These are phyloP conservation scores for Orycteropus afer DNA, from an alignment of 2,113 vertebrate genomes.

Conservation along the genomic window DNA sequence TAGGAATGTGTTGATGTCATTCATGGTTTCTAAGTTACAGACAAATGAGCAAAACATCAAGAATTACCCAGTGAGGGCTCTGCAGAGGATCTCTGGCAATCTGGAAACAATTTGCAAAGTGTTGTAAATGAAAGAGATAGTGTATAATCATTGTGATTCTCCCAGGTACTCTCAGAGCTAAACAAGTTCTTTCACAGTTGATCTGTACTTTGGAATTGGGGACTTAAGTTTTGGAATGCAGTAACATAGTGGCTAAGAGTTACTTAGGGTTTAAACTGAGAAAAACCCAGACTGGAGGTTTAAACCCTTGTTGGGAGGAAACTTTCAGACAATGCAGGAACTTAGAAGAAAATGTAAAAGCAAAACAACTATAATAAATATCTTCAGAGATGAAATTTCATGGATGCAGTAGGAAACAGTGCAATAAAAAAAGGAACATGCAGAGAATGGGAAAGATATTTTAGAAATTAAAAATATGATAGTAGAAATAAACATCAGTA, in stretches of 20 bases:
- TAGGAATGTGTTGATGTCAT: background rate
- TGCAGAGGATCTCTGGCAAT: background rate
- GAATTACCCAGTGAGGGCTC: background rate
- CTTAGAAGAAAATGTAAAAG: background rate
- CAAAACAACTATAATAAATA: background rate
- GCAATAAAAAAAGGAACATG: background rate
- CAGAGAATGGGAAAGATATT: background rate
- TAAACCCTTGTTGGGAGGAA: background rate
- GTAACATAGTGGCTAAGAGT: constrained; percentile 17
- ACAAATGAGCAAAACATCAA: background rate
- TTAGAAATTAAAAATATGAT: no score
- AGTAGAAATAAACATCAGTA: no score
- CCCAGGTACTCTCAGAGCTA: background rate
- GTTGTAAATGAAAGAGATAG: background rate
- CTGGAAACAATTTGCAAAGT: constrained; percentile 1
- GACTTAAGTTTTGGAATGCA: background rate
- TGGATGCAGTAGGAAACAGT: background rate
- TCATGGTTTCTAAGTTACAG: background rate
- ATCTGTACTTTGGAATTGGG: constrained; percentile 21
- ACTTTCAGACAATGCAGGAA: background rate
- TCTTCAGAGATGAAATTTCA: background rate
- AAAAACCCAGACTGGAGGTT: constrained; percentile 1
- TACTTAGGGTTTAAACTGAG: constrained; percentile 16
- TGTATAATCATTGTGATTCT: background rate
- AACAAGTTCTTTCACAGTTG: background rate